A percentile compares a stretch with the other conserved stretches of the same genome.
These are phyloP conservation scores for Oedothorax gibbosus DNA, from an alignment of 1,140 invertebrate genomes.

Conservation along the genomic window DNA sequence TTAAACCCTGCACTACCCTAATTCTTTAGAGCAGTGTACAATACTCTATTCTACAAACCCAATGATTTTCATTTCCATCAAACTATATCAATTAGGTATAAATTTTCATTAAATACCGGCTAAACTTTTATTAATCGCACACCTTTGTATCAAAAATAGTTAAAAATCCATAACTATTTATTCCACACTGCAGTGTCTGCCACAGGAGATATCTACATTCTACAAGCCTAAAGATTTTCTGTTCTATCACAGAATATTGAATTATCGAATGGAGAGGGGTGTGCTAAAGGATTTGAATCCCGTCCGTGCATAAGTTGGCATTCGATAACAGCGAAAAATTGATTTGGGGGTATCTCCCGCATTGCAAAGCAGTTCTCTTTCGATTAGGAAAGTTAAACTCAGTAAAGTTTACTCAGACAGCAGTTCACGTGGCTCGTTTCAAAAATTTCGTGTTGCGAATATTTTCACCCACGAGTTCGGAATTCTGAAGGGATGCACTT, in stretches of 20 bases:
- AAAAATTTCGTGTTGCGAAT: background rate
- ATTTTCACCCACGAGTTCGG: no score
- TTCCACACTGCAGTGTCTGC: background rate
- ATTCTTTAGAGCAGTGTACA: no score
- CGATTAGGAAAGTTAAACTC: slow-evolving; percentile 30
- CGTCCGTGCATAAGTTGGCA: slow-evolving; percentile 28
- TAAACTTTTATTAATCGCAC: no score
- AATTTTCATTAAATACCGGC: no score
- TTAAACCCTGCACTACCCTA: no score
- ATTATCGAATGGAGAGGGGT: slow-evolving; percentile 29
- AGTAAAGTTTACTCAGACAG: slow-evolving; percentile 10
- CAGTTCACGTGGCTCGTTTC: slow-evolving; percentile 9
- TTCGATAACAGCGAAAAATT: slow-evolving; percentile 37
- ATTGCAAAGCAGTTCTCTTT: slow-evolving; percentile 25
- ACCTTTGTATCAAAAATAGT: no score
- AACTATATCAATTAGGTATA: background rate
- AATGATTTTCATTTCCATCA: slow-evolving; percentile 41
- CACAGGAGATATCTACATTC: slow-evolving; percentile 22
- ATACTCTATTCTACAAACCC: background rate
- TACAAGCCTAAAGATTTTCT: slow-evolving; percentile 36
- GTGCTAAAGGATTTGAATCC: slow-evolving; percentile 20
- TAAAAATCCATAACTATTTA: no score
- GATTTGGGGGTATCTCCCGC: slow-evolving; percentile 24
- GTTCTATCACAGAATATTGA: slow-evolving; percentile 46
- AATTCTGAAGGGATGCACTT: no score